Evolutionary conservation across 92 coral and sea anemone genomes (phyloP).

Genomic region (Desmophyllum pertusum): DNA sequence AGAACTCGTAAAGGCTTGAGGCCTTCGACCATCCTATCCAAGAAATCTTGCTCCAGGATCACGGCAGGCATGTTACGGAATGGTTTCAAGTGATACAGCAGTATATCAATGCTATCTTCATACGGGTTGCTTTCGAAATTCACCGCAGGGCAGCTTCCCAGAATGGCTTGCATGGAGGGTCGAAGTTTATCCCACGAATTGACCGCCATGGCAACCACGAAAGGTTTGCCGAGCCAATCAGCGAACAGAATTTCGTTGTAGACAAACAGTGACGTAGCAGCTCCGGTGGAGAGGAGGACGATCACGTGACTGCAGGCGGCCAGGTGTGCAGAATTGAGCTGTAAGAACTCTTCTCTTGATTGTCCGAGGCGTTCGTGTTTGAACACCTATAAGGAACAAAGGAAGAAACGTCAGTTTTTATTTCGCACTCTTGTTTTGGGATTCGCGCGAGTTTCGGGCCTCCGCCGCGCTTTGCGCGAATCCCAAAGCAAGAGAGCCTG

Average conservation of each 20-base stretch:
- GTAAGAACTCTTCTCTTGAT: slow-evolving; percentile 81
- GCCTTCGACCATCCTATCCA: slow-evolving; percentile 83
- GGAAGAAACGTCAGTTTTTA: not conserved
- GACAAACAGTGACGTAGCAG: slow-evolving; percentile 83
- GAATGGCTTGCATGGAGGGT: slow-evolving; percentile 74
- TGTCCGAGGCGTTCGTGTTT: slow-evolving; percentile 84
- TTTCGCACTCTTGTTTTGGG: too few species aligned
- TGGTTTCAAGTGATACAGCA: slow-evolving; percentile 85
- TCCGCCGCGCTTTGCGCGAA: too few species aligned
- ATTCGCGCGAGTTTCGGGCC: too few species aligned
- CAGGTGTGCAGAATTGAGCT: slow-evolving; percentile 70
- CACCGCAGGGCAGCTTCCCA: slow-evolving; percentile 84
- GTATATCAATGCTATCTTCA: slow-evolving; percentile 79
- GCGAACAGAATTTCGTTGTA: slow-evolving; percentile 86
- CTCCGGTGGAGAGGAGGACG: slow-evolving; percentile 71
- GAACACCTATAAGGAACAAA: slow-evolving; percentile 55
- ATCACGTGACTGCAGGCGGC: slow-evolving; percentile 71
- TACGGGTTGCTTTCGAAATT: slow-evolving; percentile 69
- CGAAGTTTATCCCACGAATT: slow-evolving; percentile 83
- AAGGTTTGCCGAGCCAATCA: slow-evolving; percentile 83
- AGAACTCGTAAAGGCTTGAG: slow-evolving; percentile 72
- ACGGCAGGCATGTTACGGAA: slow-evolving; percentile 87
- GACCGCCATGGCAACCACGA: slow-evolving; percentile 72
- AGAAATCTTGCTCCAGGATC: slow-evolving; percentile 86
- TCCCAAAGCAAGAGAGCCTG: too few species aligned